phyloP scores from a whole-genome alignment of 92 coral and sea anemone genomes.

The Epizoanthus ramosus region DNA sequence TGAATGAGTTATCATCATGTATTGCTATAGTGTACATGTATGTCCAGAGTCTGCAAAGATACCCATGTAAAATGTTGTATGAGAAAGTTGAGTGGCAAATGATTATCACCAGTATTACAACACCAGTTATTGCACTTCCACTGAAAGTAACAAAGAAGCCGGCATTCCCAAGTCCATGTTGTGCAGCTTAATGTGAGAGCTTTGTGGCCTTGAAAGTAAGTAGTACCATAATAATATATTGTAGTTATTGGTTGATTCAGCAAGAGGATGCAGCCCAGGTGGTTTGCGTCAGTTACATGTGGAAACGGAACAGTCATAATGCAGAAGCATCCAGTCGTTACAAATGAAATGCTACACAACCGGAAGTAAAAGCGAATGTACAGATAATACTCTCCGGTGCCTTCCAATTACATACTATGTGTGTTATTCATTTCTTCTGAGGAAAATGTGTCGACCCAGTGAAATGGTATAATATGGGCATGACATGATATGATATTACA shows the following conservation, averaged over 20 bases:
- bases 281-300: background rate
- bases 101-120: too few species aligned
- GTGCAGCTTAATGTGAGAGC: conserved; percentile 44
- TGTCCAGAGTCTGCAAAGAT: too few species aligned
- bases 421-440: background rate
- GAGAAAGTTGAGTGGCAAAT: too few species aligned
- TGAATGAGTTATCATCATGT: too few species aligned
- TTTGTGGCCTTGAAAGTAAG: conserved; percentile 32
- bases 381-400: too few species aligned
- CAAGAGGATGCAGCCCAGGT: conserved; percentile 14
- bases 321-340: too few species aligned
- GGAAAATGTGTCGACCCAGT: background rate
- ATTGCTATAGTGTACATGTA: too few species aligned
- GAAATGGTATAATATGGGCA: background rate
- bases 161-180: conserved; percentile 19
- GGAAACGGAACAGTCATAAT: background rate
- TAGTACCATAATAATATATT: background rate
- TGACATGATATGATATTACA: too few species aligned
- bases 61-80: too few species aligned
- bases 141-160: background rate
- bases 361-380: background rate
- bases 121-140: too few species aligned
- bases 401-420: too few species aligned
- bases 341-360: background rate
- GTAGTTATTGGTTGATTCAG: too few species aligned